A percentile compares a stretch with the other conserved stretches of the same genome.
Evolutionary conservation across 2,888 invertebrate genomes (phyloP).

Genomic region (Drosophila macrospina): DNA sequence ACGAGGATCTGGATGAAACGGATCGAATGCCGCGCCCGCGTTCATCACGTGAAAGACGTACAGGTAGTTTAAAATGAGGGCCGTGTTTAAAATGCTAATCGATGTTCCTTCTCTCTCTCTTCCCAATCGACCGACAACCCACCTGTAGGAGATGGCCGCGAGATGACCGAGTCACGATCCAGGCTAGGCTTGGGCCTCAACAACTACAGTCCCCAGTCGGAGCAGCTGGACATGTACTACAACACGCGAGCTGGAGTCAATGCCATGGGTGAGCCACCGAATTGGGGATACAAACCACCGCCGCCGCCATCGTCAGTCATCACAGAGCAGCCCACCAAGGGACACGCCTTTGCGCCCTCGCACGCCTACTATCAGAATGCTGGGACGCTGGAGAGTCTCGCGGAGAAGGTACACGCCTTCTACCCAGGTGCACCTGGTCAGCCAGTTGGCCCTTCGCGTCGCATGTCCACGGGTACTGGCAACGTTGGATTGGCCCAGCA

Average conservation of each 20-base stretch:
- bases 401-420: conserved; percentile 96
- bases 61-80: conserved; percentile 84
- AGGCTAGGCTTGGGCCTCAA: conserved; percentile 90
- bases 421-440: conserved; percentile 87
- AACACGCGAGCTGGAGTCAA: conserved; percentile 90
- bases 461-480: conserved; percentile 89
- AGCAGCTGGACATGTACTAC: conserved; percentile 92
- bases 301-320: conserved; percentile 91
- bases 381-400: conserved; percentile 93
- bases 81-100: conserved; percentile 81
- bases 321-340: conserved; percentile 95
- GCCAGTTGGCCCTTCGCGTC: conserved; percentile 85
- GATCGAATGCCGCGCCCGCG: conserved; percentile 86
- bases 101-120: conserved; percentile 41
- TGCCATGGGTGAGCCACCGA: conserved; percentile 86
- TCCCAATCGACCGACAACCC: background rate
- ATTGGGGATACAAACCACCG: conserved; percentile 85
- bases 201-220: conserved; percentile 88
- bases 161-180: conserved; percentile 91
- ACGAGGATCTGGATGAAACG: conserved; percentile 90
- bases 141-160: conserved; percentile 89
- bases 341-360: conserved; percentile 91
- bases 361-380: conserved; percentile 93
- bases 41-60: conserved; percentile 86
- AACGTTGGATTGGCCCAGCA: conserved; percentile 83